Evolutionary conservation across 1,140 invertebrate genomes (phyloP), one percentile per base, ranked within the genome.

Genomic region (Ostrea edulis): DNA sequence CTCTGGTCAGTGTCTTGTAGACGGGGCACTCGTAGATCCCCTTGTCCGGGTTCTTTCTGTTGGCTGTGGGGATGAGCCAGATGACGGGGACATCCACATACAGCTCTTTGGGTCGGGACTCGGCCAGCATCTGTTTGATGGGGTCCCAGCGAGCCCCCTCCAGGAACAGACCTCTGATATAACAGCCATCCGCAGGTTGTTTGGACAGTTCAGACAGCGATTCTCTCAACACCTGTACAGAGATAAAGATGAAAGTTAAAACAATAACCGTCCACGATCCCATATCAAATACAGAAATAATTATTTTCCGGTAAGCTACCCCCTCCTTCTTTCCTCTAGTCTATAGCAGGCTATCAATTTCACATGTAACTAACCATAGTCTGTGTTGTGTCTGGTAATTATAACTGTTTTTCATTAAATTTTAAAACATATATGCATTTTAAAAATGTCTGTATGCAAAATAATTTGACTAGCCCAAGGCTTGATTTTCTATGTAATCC

Each of bases 1-100:
- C 95, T 92, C 95, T 91, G 20, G 95, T 95, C 35, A 95, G 92
- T 68, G 95, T 95, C 87, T 95, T 95, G 88, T 95, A 95, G 17
- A 95, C 94, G 20, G 95, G 95, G 87, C 95, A 95, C 14, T 94
- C 93, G 85, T 95, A 95, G 53, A 95, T 92, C 0, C 94, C 94
- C 22, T 84, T 85, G 7, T 87, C 86, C 12, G 92, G 91, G 22
- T 86, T 62, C 71, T 92, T 93, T 55, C 94, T 91, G 87, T 95
- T 95, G 25, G 93, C 89, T 14, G 89, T 89, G 4, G 95, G 95
- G 44, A 90, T 93, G 0, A 95, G 91, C 95, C 95, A 95, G 52
- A 95, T 90, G 52, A 93, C 89, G 0, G 95, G 94, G 91, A 95
- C 93, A 22, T 95, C 94, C 9, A 95, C 95, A 90, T 93, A 95